Percentiles rank a stretch among this genome's conserved stretches.
phyloP scores from a whole-genome alignment of 2,113 vertebrate genomes.

The Australoheros scitulus region DNA sequence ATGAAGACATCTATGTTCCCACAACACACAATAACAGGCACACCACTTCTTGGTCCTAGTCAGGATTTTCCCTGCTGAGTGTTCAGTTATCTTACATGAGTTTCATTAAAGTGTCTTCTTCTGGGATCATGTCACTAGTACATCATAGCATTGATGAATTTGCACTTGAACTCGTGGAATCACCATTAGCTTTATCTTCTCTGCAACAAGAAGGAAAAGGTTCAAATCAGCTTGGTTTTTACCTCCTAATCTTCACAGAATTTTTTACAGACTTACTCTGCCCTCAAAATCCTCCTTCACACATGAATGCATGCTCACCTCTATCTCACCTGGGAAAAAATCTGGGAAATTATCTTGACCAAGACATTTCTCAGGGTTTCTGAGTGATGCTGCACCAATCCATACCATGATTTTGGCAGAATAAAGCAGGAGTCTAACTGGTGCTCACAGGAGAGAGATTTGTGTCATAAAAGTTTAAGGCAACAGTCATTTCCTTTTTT shows the following conservation, averaged over 20 bases:
- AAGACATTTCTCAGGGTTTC: neutral
- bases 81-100: no score
- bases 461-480: no score
- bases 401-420: neutral
- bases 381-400: neutral
- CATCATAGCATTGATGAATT: no score
- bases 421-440: neutral
- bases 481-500: no score
- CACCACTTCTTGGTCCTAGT: no score
- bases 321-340: neutral
- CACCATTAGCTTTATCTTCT: neutral
- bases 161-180: neutral
- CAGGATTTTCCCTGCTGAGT: no score
- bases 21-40: no score
- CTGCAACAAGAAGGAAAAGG: neutral
- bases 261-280: neutral
- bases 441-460: neutral
- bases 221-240: neutral
- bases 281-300: neutral
- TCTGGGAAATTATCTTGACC: no score
- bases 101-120: no score
- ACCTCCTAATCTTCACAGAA: neutral
- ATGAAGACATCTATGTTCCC: no score
- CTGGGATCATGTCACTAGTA: no score
- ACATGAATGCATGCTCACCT: neutral